Base-by-base conservation (phyloP, 1,140 invertebrate genomes). In the Pteromalus puparum region DNA sequence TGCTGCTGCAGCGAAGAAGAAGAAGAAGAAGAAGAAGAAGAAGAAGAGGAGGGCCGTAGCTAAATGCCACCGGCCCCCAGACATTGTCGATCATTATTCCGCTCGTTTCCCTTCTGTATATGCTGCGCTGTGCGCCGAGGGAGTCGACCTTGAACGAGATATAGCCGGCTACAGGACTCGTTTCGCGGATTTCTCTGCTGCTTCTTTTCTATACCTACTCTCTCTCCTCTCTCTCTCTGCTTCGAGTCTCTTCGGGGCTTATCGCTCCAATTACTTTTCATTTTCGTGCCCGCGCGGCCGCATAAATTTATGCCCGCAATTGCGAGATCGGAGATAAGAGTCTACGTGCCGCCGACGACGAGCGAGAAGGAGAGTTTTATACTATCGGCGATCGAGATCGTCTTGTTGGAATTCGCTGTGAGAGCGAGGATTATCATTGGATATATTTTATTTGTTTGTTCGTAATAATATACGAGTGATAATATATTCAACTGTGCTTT, bases 81-180 rank as follows among this genome's bases (percentile, higher is more conserved):
- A 88, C 88, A 91, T 92, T 91, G 89, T 85, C 88, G 90, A 91
- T 92, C 90, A 90, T 91, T 92, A 91, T 92, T 91, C 89, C 86
- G 82, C 87, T 87, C 86, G 87, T 86, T 89, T 86, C 87, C 24
- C 74, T 65, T 74, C 26, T n/a, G 42, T 38, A 7, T 26, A 26
- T 21, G 53, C 7, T 9, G 65, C 61, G 46, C 46, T 48, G 85
- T 42, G 38, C 38, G 89, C 88, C 87, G 87, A 89, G 87, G 86
- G 86, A 83, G 85, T 85, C 89, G 88, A 88, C 90, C 90, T 91
- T 91, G 90, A 87, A 86, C 87, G 87, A 87, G 87, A 88, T 89
- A 87, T 85, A 76, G 87, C 88, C 88, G 48, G 21, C 77, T 70
- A 15, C 53, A 42, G 53, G 34, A 83, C 65, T 70, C 68, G 28